phyloP scores from a whole-genome alignment of 2,797 vertebrate species.

The Microcaecilia unicolor region DNA sequence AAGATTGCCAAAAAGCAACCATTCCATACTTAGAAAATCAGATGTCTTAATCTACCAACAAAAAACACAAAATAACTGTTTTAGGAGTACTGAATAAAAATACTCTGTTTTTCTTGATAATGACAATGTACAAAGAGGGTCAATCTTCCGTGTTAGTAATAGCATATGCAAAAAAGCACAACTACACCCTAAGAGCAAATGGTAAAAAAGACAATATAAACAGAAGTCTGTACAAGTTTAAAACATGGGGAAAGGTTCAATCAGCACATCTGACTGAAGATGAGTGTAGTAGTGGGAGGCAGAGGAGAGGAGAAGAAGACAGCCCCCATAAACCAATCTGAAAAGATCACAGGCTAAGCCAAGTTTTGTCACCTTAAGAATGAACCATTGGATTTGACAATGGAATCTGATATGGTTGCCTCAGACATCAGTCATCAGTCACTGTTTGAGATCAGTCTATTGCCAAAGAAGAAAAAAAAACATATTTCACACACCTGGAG shows the following conservation, averaged over 20 bases:
- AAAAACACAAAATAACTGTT: too few species aligned
- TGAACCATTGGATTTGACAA: neutral
- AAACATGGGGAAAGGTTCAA: neutral
- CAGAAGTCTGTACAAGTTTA: too few species aligned
- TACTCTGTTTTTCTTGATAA: too few species aligned
- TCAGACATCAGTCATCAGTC: constrained; percentile 7
- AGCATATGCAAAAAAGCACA: too few species aligned
- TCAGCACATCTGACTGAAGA: neutral
- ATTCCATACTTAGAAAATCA: too few species aligned
- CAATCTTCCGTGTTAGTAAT: too few species aligned
- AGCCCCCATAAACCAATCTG: constrained; percentile 1
- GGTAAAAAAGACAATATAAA: too few species aligned
- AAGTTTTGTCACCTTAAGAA: neutral
- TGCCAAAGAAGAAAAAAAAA: neutral
- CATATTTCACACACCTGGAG: constrained; percentile 1
- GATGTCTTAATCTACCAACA: too few species aligned
- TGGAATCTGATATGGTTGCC: constrained; percentile 4
- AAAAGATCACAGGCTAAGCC: constrained; percentile 2
- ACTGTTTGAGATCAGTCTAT: constrained; percentile 1
- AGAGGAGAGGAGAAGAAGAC: neutral
- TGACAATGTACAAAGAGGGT: too few species aligned
- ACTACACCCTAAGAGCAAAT: too few species aligned
- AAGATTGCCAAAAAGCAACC: too few species aligned
- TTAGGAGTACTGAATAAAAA: too few species aligned
- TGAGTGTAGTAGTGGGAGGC: neutral